phyloP scores from a whole-genome alignment of 2,888 invertebrate genomes.

The Hypercompe scribonia region DNA sequence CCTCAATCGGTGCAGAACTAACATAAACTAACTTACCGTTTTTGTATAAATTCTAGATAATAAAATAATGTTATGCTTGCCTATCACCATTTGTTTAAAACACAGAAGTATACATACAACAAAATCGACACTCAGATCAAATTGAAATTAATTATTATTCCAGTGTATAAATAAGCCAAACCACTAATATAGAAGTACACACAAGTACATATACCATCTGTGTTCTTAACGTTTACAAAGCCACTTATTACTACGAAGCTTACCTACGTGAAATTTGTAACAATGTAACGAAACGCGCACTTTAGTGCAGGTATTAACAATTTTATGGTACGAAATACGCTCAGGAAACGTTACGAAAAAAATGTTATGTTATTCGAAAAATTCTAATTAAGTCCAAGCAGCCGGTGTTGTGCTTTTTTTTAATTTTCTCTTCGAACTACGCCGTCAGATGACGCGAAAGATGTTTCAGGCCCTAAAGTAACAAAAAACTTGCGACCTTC shows the following conservation, averaged over 20 bases:
- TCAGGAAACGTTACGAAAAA: constrained; percentile 58
- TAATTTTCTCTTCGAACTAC: constrained; percentile 80
- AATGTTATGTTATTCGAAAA: constrained; percentile 79
- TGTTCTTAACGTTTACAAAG: constrained; percentile 8
- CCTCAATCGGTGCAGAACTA: no score
- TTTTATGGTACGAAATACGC: constrained; percentile 63
- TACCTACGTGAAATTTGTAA: constrained; percentile 32
- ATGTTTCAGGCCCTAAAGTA: constrained; percentile 67
- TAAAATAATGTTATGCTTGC: no score
- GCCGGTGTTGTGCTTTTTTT: constrained; percentile 76
- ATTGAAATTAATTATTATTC: background rate
- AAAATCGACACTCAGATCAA: background rate
- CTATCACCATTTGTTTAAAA: background rate
- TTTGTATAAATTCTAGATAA: no score
- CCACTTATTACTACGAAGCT: constrained; percentile 21
- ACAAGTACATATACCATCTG: background rate
- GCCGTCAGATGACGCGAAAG: constrained; percentile 77
- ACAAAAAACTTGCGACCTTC: constrained; percentile 68
- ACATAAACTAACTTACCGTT: no score
- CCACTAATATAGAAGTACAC: background rate
- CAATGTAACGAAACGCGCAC: constrained; percentile 36
- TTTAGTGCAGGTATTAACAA: constrained; percentile 61
- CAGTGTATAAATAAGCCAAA: background rate
- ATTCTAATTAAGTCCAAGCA: constrained; percentile 82
- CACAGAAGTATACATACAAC: background rate